Base-by-base conservation (phyloP, 1,140 invertebrate species). In the Mamestra configurata region DNA sequence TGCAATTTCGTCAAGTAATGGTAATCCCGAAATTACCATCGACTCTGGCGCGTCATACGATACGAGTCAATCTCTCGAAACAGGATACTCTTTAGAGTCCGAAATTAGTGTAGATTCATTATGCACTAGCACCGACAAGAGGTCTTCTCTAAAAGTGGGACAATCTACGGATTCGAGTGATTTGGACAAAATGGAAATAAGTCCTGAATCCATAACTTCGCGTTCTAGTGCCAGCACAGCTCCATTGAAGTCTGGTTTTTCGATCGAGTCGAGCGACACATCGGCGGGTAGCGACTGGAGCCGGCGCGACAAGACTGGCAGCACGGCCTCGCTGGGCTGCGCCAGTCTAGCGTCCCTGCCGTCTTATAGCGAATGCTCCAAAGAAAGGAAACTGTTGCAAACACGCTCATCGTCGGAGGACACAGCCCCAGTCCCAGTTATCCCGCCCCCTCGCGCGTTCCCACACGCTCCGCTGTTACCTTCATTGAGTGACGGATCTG, bases 401-500 rank as follows among this genome's bases (percentile, higher is more conserved):
- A 89, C 89, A 5, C 87, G 93, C 61, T 95, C 94, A 4, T 94
- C 91, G 31, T 93, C 94, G 31, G 89, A 95, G 86, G 91, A 94
- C 81, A 87, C 93, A 24, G 86, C 93, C 49, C 83, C 89, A 81
- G 90, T 89, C 81, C 95, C 87, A 78, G 89, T 43, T 27, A 57
- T 90, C 18, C 90, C 91, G 15, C 86, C 91, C 15, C 88, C 92
- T 46, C 87, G 93, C 57, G 93, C 93, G 4, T 90, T 93, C 4
- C 92, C 94, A 0, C 95, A 96, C 81, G 96, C 96, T n/a, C 94
- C 95, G 0, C 86, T 96, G 0, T 84, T 95, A 59, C 93, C 94
- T 20, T 97, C 97, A 0, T 88, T 97, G 8, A 97, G 96, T 84
- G 96, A 97, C 64, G 97, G 97, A 0, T 97, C 98, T 68, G 97